Percentiles rank a stretch among this genome's conserved stretches.
These are phyloP conservation scores for Myrmecophaga tridactyla DNA, from an alignment of 2,113 vertebrate species.

Conservation along the genomic window DNA sequence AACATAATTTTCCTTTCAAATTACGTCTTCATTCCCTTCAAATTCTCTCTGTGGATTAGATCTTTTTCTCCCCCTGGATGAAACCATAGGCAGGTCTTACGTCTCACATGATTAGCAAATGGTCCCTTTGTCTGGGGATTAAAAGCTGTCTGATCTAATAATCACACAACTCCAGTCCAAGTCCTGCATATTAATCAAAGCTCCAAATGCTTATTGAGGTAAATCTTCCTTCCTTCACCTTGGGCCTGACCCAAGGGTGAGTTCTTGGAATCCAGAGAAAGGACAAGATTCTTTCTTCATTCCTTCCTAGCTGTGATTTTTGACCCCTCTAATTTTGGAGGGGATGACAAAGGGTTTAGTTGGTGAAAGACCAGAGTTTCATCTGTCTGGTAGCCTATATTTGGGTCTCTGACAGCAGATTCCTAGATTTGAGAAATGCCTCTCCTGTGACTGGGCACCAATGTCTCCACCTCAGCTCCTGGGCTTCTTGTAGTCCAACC, in stretches of 20 bases:
- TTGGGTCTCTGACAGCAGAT: background rate
- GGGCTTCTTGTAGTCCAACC: background rate
- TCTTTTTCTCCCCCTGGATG: slow-evolving; percentile 39
- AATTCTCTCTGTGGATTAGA: background rate
- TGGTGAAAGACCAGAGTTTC: background rate
- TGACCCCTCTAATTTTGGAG: background rate
- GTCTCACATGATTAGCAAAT: slow-evolving; percentile 54
- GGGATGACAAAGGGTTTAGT: background rate
- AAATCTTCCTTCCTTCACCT: background rate
- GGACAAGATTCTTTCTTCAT: background rate
- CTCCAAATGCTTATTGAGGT: background rate
- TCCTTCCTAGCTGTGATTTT: background rate
- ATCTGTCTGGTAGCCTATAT: background rate
- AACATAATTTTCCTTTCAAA: slow-evolving; percentile 30
- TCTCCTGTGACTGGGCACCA: background rate
- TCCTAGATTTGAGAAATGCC: background rate
- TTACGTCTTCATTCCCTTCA: background rate
- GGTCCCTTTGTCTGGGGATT: slow-evolving; percentile 67
- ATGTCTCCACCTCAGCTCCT: background rate
- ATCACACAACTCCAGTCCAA: background rate
- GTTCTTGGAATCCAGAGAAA: background rate
- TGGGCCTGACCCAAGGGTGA: background rate
- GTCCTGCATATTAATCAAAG: slow-evolving; percentile 36
- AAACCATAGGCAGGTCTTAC: slow-evolving; percentile 36
- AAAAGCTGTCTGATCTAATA: slow-evolving; percentile 52